Conservation (phyloP, 1,140 invertebrate genomes). For the Caerostris darwini region DNA sequence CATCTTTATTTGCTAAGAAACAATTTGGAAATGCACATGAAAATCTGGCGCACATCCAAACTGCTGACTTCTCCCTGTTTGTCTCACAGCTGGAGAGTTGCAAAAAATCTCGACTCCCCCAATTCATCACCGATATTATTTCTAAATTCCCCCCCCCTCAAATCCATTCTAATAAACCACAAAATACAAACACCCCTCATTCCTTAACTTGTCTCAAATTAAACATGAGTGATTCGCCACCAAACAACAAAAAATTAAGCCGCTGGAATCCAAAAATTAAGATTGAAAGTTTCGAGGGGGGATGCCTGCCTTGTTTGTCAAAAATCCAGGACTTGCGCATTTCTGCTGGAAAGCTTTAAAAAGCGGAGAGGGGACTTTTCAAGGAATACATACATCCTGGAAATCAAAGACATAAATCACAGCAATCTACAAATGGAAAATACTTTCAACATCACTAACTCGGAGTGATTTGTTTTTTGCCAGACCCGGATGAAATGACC, state of each 20-base stretch:
- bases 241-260: not conserved
- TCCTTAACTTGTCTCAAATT: not conserved
- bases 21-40: not conserved
- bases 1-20: not conserved
- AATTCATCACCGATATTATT: not conserved
- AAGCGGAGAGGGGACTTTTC: slow-evolving; percentile 18
- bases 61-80: not conserved
- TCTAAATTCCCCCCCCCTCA: not conserved
- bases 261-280: not conserved
- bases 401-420: slow-evolving; percentile 66
- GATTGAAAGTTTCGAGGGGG: not conserved
- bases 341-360: not conserved
- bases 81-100: not conserved
- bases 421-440: slow-evolving; percentile 69
- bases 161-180: not conserved
- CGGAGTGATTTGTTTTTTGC: slow-evolving; percentile 36
- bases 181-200: not conserved
- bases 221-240: not conserved
- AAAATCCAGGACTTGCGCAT: not conserved
- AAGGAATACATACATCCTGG: not conserved
- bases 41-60: not conserved
- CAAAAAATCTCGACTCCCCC: not conserved
- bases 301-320: not conserved
- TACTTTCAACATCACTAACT: slow-evolving; percentile 62
- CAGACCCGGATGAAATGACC: not conserved